Evolutionary conservation across 2,797 vertebrate genomes (phyloP).

Genomic region (Chloroceryle inda): DNA sequence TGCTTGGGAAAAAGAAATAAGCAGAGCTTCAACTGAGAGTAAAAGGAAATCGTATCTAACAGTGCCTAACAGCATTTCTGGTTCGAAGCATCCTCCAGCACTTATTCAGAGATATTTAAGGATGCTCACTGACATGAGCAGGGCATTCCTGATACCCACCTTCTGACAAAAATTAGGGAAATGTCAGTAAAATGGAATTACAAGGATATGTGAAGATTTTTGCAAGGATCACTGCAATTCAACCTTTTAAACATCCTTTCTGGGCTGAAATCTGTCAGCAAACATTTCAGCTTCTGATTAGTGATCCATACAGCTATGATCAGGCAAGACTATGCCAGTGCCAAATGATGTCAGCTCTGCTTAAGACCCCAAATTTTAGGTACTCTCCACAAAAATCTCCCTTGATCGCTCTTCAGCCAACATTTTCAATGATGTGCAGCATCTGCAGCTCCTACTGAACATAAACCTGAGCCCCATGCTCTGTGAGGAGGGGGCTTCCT

Average conservation of each 20-base stretch:
- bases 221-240: neutral
- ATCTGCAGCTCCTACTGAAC: neutral
- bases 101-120: neutral
- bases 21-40: neutral
- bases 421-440: neutral
- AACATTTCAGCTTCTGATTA: neutral
- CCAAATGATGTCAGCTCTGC: neutral
- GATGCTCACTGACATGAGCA: fast-evolving
- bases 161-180: neutral
- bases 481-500: neutral
- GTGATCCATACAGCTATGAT: neutral
- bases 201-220: neutral
- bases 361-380: neutral
- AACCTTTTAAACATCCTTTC: neutral
- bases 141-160: neutral
- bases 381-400: neutral
- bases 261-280: neutral
- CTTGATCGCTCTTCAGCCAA: neutral
- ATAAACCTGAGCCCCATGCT: neutral
- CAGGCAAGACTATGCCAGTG: neutral
- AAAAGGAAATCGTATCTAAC: neutral
- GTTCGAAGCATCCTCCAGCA: neutral
- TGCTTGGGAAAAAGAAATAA: conserved; percentile 10
- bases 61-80: neutral
- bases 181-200: neutral